Evolutionary conservation across 2,888 invertebrate species (phyloP).

Genomic region (Podotricha telesiphe): DNA sequence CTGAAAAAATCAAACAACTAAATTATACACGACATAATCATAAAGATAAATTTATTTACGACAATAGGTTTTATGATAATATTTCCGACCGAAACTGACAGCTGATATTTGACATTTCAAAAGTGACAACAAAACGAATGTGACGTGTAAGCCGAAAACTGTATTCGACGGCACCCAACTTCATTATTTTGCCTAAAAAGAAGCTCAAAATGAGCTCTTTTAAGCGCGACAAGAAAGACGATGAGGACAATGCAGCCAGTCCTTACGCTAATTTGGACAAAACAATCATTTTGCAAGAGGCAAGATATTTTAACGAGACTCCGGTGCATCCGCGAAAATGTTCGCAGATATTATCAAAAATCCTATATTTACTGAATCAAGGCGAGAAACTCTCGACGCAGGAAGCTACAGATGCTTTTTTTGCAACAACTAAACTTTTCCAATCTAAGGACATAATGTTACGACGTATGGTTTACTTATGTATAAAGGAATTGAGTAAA

Average conservation of each 20-base stretch:
- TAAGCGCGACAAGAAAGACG: constrained; percentile 97
- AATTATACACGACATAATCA: too few species aligned
- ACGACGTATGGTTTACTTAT: constrained; percentile 97
- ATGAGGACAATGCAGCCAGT: constrained; percentile 95
- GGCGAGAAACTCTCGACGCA: constrained; percentile 95
- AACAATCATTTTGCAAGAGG: constrained; percentile 98
- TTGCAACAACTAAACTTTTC: constrained; percentile 99
- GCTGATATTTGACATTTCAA: constrained; percentile 9
- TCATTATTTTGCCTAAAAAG: constrained; percentile 64
- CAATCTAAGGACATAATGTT: constrained; percentile 98
- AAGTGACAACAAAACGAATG: constrained; percentile 41
- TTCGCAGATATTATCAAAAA: constrained; percentile 96
- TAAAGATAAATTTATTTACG: too few species aligned
- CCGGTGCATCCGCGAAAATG: constrained; percentile 99
- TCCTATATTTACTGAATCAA: constrained; percentile 97
- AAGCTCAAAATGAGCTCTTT: constrained; percentile 88
- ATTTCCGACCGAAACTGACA: constrained; percentile 30
- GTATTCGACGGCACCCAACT: constrained; percentile 75
- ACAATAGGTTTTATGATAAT: background rate
- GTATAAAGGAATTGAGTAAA: constrained; percentile 96
- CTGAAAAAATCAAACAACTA: too few species aligned
- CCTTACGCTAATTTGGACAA: constrained; percentile 97
- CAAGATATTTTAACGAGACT: constrained; percentile 98
- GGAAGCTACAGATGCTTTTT: constrained; percentile 99
- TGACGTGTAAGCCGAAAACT: constrained; percentile 62